These are phyloP conservation scores for Periophthalmus modestus DNA, from an alignment of 2,113 vertebrate genomes.

Conservation along the genomic window DNA sequence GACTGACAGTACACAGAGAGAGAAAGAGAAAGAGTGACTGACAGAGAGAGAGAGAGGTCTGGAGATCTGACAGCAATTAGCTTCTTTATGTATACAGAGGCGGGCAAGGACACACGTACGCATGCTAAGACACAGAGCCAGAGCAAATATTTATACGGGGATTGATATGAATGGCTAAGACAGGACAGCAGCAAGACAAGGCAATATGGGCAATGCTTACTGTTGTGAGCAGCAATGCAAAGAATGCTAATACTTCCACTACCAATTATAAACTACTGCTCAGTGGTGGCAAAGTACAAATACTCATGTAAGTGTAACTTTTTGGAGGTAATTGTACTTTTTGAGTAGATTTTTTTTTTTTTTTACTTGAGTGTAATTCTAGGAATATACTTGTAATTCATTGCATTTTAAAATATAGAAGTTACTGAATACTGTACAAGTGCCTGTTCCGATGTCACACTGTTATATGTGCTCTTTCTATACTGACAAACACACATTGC, in stretches of 20 bases:
- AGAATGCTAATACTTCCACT: neutral
- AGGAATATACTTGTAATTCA: no score
- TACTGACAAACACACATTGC: no score
- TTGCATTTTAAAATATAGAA: no score
- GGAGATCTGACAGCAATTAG: constrained; percentile 76
- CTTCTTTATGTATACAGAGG: constrained; percentile 59
- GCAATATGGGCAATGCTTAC: constrained; percentile 2
- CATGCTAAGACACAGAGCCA: constrained; percentile 5
- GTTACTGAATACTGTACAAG: no score
- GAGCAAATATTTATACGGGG: constrained; percentile 67
- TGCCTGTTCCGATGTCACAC: no score
- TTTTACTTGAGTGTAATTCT: no score
- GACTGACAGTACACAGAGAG: constrained; percentile 54
- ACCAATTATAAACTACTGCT: neutral
- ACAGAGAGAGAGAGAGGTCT: constrained; percentile 11
- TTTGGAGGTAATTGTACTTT: no score
- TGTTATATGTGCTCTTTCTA: no score
- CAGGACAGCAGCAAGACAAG: constrained; percentile 43
- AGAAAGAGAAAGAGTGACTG: no score
- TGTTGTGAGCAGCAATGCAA: neutral
- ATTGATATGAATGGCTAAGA: constrained; percentile 30
- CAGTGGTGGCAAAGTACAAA: no score
- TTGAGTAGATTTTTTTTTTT: no score
- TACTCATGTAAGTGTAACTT: no score
- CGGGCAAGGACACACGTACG: constrained; percentile 16